These are phyloP conservation scores for Halisarca cf. caerulea DNA, from an alignment of 37 sponge, comb jelly and placozoan species.

Conservation along the genomic window DNA sequence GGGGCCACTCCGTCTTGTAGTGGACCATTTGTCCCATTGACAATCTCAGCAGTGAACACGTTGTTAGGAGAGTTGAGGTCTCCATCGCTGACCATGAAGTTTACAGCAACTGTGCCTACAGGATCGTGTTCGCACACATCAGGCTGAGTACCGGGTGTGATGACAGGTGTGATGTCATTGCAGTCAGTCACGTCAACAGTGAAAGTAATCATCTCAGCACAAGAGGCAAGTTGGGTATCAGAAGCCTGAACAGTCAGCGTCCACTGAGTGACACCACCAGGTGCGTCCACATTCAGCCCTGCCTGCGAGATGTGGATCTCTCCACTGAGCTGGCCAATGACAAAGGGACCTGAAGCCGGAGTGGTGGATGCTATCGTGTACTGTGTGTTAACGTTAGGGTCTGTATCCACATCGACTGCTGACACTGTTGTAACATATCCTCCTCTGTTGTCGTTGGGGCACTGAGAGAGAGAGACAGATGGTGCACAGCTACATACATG, in stretches of 20 bases:
- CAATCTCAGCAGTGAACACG: conserved; percentile 5
- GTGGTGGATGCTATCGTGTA: not conserved
- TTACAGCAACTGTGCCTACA: not conserved
- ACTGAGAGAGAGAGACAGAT: no score
- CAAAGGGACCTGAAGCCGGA: not conserved
- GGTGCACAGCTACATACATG: not conserved
- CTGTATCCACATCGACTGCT: conserved; percentile 7
- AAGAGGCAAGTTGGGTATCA: not conserved
- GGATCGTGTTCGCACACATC: not conserved
- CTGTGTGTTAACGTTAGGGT: not conserved
- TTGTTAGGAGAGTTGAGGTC: not conserved
- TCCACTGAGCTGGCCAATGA: conserved; percentile 33
- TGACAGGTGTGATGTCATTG: conserved; percentile 54
- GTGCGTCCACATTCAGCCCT: conserved; percentile 37
- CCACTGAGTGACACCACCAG: not conserved
- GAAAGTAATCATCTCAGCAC: not conserved
- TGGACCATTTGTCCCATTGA: conserved; percentile 21
- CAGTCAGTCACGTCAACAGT: conserved; percentile 31
- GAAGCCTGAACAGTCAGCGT: not conserved
- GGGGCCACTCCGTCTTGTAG: not conserved
- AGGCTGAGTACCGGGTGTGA: not conserved
- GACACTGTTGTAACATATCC: conserved; percentile 13
- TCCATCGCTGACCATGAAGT: not conserved
- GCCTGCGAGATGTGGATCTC: conserved; percentile 29
- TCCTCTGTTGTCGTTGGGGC: conserved; percentile 18